phyloP scores from a whole-genome alignment of 2,888 invertebrate species.

The Carabus problematicus region DNA sequence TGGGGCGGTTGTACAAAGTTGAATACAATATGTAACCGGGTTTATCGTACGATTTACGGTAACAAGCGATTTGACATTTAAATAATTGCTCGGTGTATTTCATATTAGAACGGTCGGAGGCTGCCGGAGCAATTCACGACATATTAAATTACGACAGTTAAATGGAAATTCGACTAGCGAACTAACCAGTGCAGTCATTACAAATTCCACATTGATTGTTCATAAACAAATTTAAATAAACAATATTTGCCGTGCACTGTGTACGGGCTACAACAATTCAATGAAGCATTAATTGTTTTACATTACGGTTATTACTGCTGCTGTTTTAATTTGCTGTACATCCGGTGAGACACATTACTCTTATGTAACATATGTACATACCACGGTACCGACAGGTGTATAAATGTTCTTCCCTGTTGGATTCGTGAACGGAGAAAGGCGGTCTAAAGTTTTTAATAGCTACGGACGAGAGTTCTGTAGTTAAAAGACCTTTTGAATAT shows the following conservation, averaged over 20 bases:
- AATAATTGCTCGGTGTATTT: constrained; percentile 37
- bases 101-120: constrained; percentile 23
- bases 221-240: constrained; percentile 38
- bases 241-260: constrained; percentile 23
- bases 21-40: neutral
- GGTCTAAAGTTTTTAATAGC: no score
- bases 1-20: neutral
- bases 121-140: constrained; percentile 12
- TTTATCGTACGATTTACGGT: constrained; percentile 31
- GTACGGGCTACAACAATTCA: constrained; percentile 5
- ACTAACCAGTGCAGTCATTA: no score
- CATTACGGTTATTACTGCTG: neutral
- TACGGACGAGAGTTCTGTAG: constrained; percentile 4
- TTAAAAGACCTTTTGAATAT: constrained; percentile 33
- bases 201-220: constrained; percentile 41
- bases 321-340: neutral
- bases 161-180: constrained; percentile 40
- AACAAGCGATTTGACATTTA: constrained; percentile 38
- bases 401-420: no score
- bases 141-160: constrained; percentile 40
- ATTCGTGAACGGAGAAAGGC: no score
- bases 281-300: constrained; percentile 28
- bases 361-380: no score
- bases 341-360: no score
- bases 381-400: no score